A percentile compares a stretch with the other conserved stretches of the same genome.
These are phyloP conservation scores for Euspilapteryx auroguttella DNA, from an alignment of 2,888 invertebrate species.

Conservation along the genomic window DNA sequence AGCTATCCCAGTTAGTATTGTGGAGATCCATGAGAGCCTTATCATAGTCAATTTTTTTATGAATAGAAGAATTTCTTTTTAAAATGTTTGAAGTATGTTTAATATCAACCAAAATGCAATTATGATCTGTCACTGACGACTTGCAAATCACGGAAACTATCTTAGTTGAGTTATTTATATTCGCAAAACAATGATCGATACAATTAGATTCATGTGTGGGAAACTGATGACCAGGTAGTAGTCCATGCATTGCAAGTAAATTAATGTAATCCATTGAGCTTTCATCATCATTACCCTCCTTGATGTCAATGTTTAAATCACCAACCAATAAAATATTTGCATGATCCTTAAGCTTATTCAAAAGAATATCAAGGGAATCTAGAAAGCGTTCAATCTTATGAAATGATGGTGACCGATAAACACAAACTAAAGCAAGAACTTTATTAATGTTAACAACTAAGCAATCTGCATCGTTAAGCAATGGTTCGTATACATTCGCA, in stretches of 20 bases:
- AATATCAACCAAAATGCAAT: background rate
- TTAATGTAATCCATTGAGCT: background rate
- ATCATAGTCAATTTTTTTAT: background rate
- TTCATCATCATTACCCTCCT: background rate
- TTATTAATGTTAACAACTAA: no score
- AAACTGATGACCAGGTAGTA: background rate
- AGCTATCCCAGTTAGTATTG: background rate
- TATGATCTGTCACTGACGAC: background rate
- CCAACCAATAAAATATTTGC: no score
- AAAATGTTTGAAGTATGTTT: background rate
- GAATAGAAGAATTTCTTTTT: background rate
- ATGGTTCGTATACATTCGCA: no score
- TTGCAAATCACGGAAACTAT: background rate
- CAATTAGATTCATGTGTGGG: background rate
- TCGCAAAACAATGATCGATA: background rate
- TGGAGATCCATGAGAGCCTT: background rate
- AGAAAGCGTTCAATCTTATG: no score
- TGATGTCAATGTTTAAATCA: background rate
- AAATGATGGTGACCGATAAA: no score
- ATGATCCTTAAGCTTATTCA: no score
- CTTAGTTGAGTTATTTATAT: background rate
- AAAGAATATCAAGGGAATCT: no score
- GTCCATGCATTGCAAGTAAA: background rate
- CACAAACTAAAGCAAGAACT: no score
- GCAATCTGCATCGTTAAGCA: no score